These are phyloP conservation scores for Drusus annulatus DNA, from an alignment of 1,140 invertebrate species.

Conservation along the genomic window DNA sequence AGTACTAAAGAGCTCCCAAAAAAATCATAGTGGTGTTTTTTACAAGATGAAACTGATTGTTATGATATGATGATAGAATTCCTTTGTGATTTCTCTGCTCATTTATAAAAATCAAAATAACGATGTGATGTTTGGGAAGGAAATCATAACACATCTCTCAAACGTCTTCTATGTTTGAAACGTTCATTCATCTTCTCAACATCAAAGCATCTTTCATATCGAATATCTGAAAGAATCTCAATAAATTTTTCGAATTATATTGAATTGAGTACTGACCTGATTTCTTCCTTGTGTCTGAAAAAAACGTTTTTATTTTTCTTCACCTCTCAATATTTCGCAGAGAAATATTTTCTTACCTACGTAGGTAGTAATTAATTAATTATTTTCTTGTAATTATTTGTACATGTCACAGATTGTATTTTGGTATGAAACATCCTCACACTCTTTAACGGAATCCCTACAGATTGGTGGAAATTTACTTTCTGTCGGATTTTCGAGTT, in stretches of 20 bases:
- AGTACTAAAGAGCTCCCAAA: not conserved
- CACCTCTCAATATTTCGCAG: no score
- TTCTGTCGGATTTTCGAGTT: no score
- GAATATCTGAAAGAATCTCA: not conserved
- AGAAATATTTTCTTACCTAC: no score
- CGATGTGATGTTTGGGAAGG: not conserved
- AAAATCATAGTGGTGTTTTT: not conserved
- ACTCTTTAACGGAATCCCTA: no score
- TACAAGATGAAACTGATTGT: not conserved
- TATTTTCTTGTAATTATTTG: no score
- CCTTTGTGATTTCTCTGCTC: not conserved
- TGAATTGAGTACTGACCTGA: not conserved
- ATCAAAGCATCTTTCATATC: conserved; percentile 8
- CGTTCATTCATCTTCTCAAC: conserved; percentile 1
- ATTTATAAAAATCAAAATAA: conserved; percentile 10
- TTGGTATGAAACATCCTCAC: no score
- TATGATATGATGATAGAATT: not conserved
- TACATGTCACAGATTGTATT: no score
- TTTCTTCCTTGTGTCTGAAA: no score
- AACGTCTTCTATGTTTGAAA: not conserved
- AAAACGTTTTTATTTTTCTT: no score
- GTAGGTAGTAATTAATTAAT: no score
- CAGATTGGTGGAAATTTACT: no score
- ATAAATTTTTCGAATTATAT: not conserved
- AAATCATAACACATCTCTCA: conserved; percentile 14